These are phyloP conservation scores for Ceratina calcarata DNA, from an alignment of 1,140 invertebrate species.

Conservation along the genomic window DNA sequence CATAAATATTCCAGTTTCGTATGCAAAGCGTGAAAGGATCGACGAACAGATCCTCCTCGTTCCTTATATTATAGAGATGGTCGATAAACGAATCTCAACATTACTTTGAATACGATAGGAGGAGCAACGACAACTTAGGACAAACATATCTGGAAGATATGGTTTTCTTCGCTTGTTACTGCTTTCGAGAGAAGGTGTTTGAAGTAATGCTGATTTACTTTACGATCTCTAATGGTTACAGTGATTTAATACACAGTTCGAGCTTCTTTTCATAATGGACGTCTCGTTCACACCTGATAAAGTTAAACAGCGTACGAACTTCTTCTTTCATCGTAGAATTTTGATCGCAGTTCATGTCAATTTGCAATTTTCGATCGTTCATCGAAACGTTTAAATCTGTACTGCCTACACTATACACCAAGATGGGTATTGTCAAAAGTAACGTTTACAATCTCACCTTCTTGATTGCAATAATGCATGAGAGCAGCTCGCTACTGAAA, in stretches of 20 bases:
- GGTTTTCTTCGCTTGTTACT: too few relatives aligned
- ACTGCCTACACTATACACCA: slow-evolving; percentile 1
- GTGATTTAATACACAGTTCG: slow-evolving; percentile 21
- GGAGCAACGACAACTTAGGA: too few relatives aligned
- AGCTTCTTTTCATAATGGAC: slow-evolving; percentile 19
- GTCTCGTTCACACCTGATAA: slow-evolving; percentile 17
- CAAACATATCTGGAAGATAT: too few relatives aligned
- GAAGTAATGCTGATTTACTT: too few relatives aligned
- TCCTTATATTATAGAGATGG: slow-evolving; percentile 16
- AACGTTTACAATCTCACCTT: slow-evolving; percentile 20
- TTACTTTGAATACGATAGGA: background rate
- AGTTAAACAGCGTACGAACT: background rate
- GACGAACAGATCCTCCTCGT: slow-evolving; percentile 22
- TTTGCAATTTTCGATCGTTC: slow-evolving; percentile 15
- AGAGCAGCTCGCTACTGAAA: slow-evolving; percentile 1
- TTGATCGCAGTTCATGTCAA: background rate
- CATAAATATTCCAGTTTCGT: slow-evolving; percentile 38
- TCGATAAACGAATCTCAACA: background rate
- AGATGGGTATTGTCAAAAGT: slow-evolving; percentile 10
- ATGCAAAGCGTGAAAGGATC: slow-evolving; percentile 34
- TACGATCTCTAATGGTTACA: slow-evolving; percentile 5
- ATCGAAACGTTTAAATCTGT: slow-evolving; percentile 8
- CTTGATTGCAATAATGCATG: slow-evolving; percentile 11
- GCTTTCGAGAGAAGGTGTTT: too few relatives aligned
- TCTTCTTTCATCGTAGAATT: slow-evolving; percentile 6